A percentile compares a stretch with the other conserved stretches of the same genome.
Conservation (phyloP, 2,797 vertebrate species). For the Xenops minutus region DNA sequence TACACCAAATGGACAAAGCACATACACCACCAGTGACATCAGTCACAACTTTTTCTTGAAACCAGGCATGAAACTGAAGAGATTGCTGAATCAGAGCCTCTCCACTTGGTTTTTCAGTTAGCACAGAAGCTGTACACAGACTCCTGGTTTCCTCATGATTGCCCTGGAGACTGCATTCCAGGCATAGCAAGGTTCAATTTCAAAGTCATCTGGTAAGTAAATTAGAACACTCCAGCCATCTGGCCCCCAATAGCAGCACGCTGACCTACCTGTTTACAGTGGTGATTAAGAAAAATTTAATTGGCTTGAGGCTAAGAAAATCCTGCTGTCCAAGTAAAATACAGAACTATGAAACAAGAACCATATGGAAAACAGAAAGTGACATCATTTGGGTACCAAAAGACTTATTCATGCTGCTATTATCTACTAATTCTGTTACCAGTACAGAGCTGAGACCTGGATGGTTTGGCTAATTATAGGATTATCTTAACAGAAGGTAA, state of each 20-base stretch:
- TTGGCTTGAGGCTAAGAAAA: slow-evolving; percentile 26
- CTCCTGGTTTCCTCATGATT: not conserved
- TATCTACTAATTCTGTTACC: not conserved
- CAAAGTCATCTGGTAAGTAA: slow-evolving; percentile 15
- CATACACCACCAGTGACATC: not conserved
- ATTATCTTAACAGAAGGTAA: not conserved
- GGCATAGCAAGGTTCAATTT: not conserved
- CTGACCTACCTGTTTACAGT: not conserved
- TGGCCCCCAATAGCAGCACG: slow-evolving; percentile 10
- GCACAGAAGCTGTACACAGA: not conserved
- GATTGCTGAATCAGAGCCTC: not conserved
- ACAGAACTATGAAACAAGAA: not conserved
- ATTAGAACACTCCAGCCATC: slow-evolving; percentile 8
- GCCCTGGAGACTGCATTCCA: not conserved
- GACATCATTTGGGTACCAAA: not conserved
- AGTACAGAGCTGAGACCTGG: not conserved
- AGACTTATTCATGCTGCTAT: not conserved
- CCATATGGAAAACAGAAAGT: not conserved
- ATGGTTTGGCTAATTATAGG: not conserved
- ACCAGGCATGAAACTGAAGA: not conserved
- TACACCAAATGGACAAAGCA: not conserved
- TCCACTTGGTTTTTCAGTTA: not conserved
- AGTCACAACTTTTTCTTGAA: not conserved
- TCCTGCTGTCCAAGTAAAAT: not conserved
- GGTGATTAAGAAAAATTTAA: not conserved